Conservation (phyloP, 2,888 invertebrate species). For the Spilarctia lutea region DNA sequence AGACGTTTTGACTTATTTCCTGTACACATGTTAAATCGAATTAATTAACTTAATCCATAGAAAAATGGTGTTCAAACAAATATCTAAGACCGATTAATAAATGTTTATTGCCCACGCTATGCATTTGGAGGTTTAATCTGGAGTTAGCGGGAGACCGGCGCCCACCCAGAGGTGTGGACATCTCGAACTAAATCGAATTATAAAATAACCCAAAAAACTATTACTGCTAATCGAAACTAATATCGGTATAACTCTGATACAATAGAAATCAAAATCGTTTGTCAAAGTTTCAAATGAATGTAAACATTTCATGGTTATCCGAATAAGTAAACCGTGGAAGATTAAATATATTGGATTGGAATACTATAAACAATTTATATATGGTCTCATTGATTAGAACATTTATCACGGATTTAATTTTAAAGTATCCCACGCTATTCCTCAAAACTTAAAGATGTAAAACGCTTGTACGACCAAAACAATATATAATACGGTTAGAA, state of each 20-base stretch:
- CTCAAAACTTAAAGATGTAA: slow-evolving; percentile 31
- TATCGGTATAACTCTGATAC: slow-evolving; percentile 32
- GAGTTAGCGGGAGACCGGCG: slow-evolving; percentile 78
- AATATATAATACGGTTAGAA: background rate
- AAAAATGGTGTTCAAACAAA: slow-evolving; percentile 77
- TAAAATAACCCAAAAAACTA: slow-evolving; percentile 57
- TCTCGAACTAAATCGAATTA: slow-evolving; percentile 80
- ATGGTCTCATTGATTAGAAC: slow-evolving; percentile 66
- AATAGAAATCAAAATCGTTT: slow-evolving; percentile 55
- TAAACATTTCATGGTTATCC: slow-evolving; percentile 46
- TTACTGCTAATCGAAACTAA: slow-evolving; percentile 32
- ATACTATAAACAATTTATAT: slow-evolving; percentile 68
- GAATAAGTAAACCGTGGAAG: slow-evolving; percentile 66
- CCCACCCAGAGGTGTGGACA: slow-evolving; percentile 85
- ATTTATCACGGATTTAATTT: slow-evolving; percentile 59
- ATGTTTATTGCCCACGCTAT: slow-evolving; percentile 78
- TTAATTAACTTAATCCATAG: slow-evolving; percentile 71
- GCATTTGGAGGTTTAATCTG: slow-evolving; percentile 74
- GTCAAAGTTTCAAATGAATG: slow-evolving; percentile 22
- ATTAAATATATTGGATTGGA: slow-evolving; percentile 71
- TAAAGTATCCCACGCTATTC: slow-evolving; percentile 55
- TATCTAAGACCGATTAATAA: slow-evolving; percentile 75
- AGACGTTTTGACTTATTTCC: slow-evolving; percentile 43
- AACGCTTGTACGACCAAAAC: background rate
- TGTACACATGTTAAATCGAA: slow-evolving; percentile 61